Evolutionary conservation across 1,140 invertebrate genomes (phyloP), one percentile per base, ranked within the genome.

Genomic region (Halesus radiatus): DNA sequence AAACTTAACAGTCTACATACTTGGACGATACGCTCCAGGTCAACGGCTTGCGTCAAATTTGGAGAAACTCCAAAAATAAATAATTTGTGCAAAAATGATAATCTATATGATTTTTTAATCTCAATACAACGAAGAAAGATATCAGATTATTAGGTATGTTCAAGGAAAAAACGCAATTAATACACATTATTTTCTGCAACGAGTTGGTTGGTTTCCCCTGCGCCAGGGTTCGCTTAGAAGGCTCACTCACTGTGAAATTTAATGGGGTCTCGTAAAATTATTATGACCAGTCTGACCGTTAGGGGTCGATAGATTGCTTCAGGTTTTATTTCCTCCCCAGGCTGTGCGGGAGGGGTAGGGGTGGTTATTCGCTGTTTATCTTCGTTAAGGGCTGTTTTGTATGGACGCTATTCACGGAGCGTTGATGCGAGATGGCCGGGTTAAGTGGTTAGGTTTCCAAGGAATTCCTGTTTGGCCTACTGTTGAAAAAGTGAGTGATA

Each of bases 241-340:
- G 26, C 62, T 66, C 62, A 26, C 22, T 66, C 62, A 66, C 62
- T 66, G 62, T 66, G 62, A 66, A 66, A 66, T 66, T 66, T 66
- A 66, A 66, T 66, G 62, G 26, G 62, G 62, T 66, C 62, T 66
- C 62, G 62, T 66, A 66, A 66, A 66, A 66, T 66, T 66, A 66
- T 66, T 66, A 66, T 66, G 22, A 66, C 62, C 22, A 29, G 62
- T 26, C 62, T 66, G 62, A 66, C 62, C 62, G 62, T 66, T 66
- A 66, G 62, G 62, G 62, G 62, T 66, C 62, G 62, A 66, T 66
- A 66, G 62, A 66, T 66, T 66, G 62, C 22, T 66, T 66, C 26
- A 26, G 26, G 62, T 66, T 66, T 66, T 66, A 66, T 66, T 66
- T 66, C 29, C 26, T 26, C 62, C 22, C 8, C 62, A 66, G 62